These are phyloP conservation scores for Lucifuga dentata DNA, from an alignment of 2,113 vertebrate genomes.

Conservation along the genomic window DNA sequence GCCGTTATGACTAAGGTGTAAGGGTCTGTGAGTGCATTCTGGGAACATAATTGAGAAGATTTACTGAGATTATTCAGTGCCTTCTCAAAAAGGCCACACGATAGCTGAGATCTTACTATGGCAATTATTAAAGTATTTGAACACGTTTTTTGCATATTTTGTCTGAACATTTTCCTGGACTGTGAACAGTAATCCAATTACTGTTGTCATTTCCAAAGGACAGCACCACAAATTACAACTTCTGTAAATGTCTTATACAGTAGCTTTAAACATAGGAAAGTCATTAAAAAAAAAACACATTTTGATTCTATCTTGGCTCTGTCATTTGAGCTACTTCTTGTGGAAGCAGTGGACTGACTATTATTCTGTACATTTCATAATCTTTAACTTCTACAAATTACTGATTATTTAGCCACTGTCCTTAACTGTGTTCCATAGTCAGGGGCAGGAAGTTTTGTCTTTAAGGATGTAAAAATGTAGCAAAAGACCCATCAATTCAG, in stretches of 20 bases:
- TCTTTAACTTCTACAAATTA: no score
- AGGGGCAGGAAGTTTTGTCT: no score
- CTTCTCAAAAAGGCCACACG: constrained; percentile 21
- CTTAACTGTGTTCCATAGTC: no score
- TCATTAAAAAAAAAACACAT: no score
- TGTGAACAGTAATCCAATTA: constrained; percentile 13
- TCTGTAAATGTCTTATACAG: not conserved
- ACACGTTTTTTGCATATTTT: not conserved
- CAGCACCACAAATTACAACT: not conserved
- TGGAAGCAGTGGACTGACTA: no score
- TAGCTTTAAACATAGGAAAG: not conserved
- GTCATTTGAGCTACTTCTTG: no score
- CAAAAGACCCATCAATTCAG: no score
- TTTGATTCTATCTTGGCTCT: not conserved
- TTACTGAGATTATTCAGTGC: constrained; percentile 19
- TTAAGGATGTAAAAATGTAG: no score
- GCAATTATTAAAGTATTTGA: constrained; percentile 11
- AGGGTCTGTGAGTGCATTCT: constrained; percentile 15
- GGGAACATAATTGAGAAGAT: constrained; percentile 9
- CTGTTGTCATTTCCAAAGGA: constrained; percentile 30
- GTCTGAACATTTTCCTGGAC: no score
- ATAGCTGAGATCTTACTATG: constrained; percentile 30
- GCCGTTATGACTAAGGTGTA: not conserved
- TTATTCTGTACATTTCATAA: no score
- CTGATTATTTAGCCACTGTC: no score